Percentiles rank a stretch among this genome's conserved stretches.
phyloP scores from a whole-genome alignment of 2,113 vertebrate species.

The Pantherophis guttatus region DNA sequence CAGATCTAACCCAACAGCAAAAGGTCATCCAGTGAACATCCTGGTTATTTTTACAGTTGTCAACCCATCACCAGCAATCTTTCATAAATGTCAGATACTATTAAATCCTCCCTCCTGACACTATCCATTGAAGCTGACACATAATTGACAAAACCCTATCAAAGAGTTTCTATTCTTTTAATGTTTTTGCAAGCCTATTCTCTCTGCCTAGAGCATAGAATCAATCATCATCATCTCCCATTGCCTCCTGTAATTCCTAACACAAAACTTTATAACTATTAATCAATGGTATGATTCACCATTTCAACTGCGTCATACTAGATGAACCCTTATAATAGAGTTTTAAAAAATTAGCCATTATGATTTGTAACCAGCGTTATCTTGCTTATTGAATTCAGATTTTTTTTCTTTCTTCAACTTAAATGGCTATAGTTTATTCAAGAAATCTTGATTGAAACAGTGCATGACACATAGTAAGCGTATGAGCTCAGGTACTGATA shows the following conservation, averaged over 20 bases:
- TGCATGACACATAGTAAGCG: not conserved
- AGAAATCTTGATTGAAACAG: not conserved
- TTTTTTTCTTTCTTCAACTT: not conserved
- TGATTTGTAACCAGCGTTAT: not conserved
- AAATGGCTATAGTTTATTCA: not conserved
- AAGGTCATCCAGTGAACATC: slow-evolving; percentile 14
- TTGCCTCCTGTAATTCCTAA: not conserved
- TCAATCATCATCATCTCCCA: not conserved
- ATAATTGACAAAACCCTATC: not conserved
- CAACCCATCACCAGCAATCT: slow-evolving; percentile 9
- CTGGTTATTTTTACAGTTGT: slow-evolving; percentile 16
- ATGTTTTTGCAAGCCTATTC: not conserved
- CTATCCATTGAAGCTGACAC: not conserved
- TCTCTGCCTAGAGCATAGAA: not conserved
- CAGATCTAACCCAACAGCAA: slow-evolving; percentile 29
- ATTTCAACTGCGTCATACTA: not conserved
- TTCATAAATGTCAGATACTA: slow-evolving; percentile 17
- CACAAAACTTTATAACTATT: not conserved
- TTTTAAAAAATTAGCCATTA: not conserved
- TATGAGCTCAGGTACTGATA: not conserved
- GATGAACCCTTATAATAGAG: not conserved
- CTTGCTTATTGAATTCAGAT: not conserved
- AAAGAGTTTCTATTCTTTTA: not conserved
- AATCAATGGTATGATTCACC: not conserved
- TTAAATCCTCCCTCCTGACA: slow-evolving; percentile 8